Base-by-base conservation (phyloP, 2,888 invertebrate species). In the Nomada ruficornis region DNA sequence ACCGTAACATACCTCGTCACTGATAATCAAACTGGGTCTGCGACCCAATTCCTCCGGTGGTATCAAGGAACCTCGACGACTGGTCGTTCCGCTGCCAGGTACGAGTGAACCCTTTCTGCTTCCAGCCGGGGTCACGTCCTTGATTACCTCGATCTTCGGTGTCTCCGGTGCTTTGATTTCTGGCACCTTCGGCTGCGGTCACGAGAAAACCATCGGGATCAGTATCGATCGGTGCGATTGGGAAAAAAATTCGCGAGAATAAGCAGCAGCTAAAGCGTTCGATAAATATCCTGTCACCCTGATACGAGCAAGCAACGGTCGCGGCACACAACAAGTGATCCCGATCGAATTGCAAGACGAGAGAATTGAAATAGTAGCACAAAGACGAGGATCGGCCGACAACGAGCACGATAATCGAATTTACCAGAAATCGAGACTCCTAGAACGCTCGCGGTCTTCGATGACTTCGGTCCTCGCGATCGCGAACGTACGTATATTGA, bases 11-110 rank as follows among this genome's bases (percentile, higher is more conserved):
- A 98, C 98, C 98, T 98, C 98, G 94, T 98, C 98, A 93, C 98
- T 97, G 93, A 98, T 98, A 92, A 98, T 97, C 89, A 98, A 96
- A 90, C 98, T 98, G 89, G 98, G 98, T 90, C 98, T 96, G 91
- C 98, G 96, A 91, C 96, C 97, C 94, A 96, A 96, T 94, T 96
- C 97, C 94, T 98, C 98, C 10, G 97, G 97, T 90, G 98, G 98
- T 92, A 98, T 96, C 80, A 98, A 96, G 69, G 98, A 98, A 79
- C 98, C 98, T 90, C 98, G 95, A 67, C 97, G 95, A 92, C 96
- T 96, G 68, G 95, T 95, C 65, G 95, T 94, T 54, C 96, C 96
- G 74, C 95, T 95, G 94, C 96, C 89, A 18, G 97, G 97, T 59
- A 95, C 96, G 86, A 97, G 94, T 0, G 98, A 98, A 29, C 96